These are phyloP conservation scores for Gallinago nigripennis DNA, from an alignment of 2,797 vertebrate genomes.

Conservation along the genomic window DNA sequence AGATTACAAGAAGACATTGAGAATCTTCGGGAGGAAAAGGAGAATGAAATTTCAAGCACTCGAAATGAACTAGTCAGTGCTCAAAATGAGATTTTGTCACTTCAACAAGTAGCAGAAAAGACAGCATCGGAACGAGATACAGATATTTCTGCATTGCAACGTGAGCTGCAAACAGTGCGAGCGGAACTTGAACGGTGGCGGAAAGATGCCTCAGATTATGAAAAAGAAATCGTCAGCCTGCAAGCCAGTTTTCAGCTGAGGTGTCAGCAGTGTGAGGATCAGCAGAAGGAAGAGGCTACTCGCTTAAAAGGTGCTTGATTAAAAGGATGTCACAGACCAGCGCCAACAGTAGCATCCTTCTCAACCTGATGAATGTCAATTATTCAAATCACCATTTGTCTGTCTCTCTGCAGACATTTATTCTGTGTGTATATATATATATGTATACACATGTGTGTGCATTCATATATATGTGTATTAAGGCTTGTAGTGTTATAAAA, in stretches of 20 bases:
- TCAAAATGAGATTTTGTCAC: conserved; percentile 90
- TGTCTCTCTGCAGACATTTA: not conserved
- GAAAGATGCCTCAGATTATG: conserved; percentile 86
- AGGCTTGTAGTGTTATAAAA: not conserved
- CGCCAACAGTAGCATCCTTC: not conserved
- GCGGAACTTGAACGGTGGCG: conserved; percentile 89
- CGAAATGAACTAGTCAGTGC: conserved; percentile 89
- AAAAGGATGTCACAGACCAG: not conserved
- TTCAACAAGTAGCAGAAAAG: conserved; percentile 88
- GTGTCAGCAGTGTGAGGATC: conserved; percentile 81
- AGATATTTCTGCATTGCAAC: conserved; percentile 86
- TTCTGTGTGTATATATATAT: fast-evolving
- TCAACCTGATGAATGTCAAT: fast-evolving
- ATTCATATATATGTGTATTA: not conserved
- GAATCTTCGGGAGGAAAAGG: conserved; percentile 89
- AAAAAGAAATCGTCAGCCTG: conserved; percentile 86
- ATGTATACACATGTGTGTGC: fast-evolving
- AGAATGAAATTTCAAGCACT: conserved; percentile 87
- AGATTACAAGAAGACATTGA: conserved; percentile 92
- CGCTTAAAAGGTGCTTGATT: conserved; percentile 83
- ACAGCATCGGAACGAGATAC: conserved; percentile 86
- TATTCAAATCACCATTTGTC: not conserved
- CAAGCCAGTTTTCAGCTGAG: conserved; percentile 86
- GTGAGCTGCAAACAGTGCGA: conserved; percentile 83
- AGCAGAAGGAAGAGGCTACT: conserved; percentile 80